Percentiles rank a stretch among this genome's conserved stretches.
Conservation (phyloP, 2,888 invertebrate genomes). For the Eupithecia subumbrata region DNA sequence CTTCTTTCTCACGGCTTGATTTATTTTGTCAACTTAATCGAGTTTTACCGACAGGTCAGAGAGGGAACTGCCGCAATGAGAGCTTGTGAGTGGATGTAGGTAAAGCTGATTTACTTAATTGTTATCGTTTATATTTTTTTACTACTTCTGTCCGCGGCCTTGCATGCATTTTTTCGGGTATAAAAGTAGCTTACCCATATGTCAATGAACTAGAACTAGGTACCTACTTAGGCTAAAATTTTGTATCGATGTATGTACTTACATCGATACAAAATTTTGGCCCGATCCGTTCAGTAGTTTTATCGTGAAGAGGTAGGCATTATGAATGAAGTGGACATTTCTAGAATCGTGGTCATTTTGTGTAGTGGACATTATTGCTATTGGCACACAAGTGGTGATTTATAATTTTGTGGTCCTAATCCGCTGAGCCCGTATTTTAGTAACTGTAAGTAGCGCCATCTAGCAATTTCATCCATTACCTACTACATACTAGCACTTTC, state of each 20-base stretch:
- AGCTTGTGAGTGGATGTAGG: background rate
- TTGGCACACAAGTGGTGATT: no score
- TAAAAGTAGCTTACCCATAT: background rate
- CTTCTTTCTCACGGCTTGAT: slow-evolving; percentile 14
- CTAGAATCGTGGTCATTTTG: background rate
- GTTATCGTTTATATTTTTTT: background rate
- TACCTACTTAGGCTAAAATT: no score
- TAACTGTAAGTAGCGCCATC: slow-evolving; percentile 20
- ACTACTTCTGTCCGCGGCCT: background rate
- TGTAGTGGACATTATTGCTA: background rate
- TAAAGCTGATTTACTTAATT: background rate
- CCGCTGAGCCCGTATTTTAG: background rate
- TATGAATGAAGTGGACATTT: background rate
- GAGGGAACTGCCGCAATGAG: background rate
- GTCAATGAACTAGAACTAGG: background rate
- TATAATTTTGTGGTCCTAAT: background rate
- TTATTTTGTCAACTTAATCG: background rate
- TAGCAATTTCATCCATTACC: background rate
- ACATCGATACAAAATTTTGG: background rate
- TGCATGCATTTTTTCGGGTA: background rate
- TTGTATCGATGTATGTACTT: no score
- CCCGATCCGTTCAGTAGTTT: background rate
- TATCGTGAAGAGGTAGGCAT: background rate
- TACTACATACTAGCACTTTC: background rate
- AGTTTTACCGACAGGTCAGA: background rate